Base-by-base conservation (phyloP, 2,113 vertebrate genomes). In the Perca flavescens region DNA sequence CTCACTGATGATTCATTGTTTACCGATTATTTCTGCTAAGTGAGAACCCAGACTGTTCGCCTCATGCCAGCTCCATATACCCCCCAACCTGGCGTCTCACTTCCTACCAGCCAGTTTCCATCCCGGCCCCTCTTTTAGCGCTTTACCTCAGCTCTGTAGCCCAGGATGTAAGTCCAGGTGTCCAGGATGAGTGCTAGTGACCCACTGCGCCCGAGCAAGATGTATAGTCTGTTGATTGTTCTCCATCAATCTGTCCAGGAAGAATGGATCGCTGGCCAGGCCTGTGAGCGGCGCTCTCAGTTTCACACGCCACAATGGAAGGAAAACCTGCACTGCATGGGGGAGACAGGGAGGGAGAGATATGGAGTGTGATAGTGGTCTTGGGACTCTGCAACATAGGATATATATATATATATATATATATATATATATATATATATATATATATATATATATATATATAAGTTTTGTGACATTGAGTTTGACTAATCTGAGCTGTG, bases 171-270 rank as follows among this genome's bases (percentile, higher is more conserved):
- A 50, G 88, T 87, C 91, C 93, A 94, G 92, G 90, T 93, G 92
- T 93, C 91, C 93, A 93, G 93, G 92, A 94, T 93, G 93, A 92
- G 90, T 7, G 67, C 66, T 25, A 86, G 70, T 91, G 91, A 91
- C 93, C 90, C 47, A 66, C 87, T 83, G 86, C 47, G 92, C 81
- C 88, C 49, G 19, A 79, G 78, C 61, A 67, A 89, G 86, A 91
- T 79, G 88, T 84, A 90, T 89, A 84, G 90, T 95, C 95, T 96
- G 96, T 94, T 92, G 97, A 96, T 97, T 96, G 97, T 97, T 98
- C 97, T 93, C 96, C 96, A 97, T 97, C 97, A 97, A 96, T 97
- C 91, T 97, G 96, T 97, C 96, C 97, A 97, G 97, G 97, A 98
- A 98, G 96, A 97, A 96, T 96, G 96, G 96, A 97, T 96, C 94